Evolutionary conservation across 2,888 invertebrate species (phyloP).

Genomic region (Sinhomidia bicolor): DNA sequence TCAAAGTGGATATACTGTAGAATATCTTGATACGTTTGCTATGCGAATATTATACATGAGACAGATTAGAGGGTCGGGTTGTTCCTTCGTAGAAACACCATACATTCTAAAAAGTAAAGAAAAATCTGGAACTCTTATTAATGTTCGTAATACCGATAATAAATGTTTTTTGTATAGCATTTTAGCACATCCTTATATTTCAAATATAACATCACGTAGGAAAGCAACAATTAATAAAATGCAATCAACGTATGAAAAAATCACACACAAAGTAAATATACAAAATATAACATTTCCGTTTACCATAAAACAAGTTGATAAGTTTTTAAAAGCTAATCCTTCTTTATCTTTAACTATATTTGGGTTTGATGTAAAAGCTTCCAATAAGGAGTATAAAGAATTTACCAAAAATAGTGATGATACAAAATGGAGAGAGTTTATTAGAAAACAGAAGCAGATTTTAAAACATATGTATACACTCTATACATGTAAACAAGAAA

Average conservation of each 20-base stretch:
- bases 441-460: background rate
- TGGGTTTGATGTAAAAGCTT: background rate
- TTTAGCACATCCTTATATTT: background rate
- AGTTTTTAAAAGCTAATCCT: background rate
- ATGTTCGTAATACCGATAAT: background rate
- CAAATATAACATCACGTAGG: background rate
- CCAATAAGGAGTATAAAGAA: background rate
- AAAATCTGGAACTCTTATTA: background rate
- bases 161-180: background rate
- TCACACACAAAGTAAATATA: background rate
- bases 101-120: background rate
- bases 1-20: background rate
- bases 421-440: background rate
- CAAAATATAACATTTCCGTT: background rate
- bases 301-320: background rate
- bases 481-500: background rate
- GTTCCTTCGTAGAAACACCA: background rate
- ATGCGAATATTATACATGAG: background rate
- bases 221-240: background rate
- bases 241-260: background rate
- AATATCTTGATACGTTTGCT: background rate
- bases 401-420: background rate
- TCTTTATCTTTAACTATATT: background rate
- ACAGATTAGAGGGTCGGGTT: background rate
- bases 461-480: background rate